Evolutionary conservation across 2,797 vertebrate genomes (phyloP).

Genomic region (Falco peregrinus): DNA sequence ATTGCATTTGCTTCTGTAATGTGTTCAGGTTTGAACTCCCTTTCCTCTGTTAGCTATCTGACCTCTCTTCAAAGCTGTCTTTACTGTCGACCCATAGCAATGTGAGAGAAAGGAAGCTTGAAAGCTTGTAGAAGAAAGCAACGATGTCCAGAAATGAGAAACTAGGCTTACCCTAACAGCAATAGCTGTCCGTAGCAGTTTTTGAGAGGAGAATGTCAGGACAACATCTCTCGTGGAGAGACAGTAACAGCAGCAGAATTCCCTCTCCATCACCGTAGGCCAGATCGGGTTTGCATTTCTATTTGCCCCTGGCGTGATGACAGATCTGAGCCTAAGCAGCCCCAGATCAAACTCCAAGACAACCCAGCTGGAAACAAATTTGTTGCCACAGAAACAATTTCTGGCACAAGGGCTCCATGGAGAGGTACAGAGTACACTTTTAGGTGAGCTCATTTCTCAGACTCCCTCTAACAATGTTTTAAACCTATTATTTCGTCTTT

Average conservation of each 20-base stretch:
- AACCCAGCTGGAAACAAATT: neutral
- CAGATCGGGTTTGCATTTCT: neutral
- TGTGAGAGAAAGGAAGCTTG: neutral
- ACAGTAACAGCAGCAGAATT: neutral
- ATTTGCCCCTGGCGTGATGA: neutral
- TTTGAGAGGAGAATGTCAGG: neutral
- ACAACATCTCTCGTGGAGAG: neutral
- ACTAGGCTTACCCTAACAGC: neutral
- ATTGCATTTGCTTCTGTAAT: neutral
- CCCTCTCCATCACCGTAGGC: neutral
- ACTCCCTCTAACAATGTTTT: neutral
- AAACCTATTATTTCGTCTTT: neutral
- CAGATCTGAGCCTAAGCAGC: neutral
- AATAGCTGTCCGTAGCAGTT: neutral
- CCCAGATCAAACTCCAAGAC: neutral
- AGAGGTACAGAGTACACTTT: neutral
- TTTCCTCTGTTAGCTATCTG: neutral
- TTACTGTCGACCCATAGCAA: neutral
- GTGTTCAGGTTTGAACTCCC: neutral
- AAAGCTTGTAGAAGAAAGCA: neutral
- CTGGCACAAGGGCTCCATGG: neutral
- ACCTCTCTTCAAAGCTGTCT: neutral
- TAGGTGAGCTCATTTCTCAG: neutral
- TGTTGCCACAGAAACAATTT: constrained; percentile 4
- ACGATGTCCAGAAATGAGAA: neutral